Percentiles rank a stretch among this genome's conserved stretches.
phyloP scores from a whole-genome alignment of 2,888 invertebrate genomes.

The Leucophora obtusa region DNA sequence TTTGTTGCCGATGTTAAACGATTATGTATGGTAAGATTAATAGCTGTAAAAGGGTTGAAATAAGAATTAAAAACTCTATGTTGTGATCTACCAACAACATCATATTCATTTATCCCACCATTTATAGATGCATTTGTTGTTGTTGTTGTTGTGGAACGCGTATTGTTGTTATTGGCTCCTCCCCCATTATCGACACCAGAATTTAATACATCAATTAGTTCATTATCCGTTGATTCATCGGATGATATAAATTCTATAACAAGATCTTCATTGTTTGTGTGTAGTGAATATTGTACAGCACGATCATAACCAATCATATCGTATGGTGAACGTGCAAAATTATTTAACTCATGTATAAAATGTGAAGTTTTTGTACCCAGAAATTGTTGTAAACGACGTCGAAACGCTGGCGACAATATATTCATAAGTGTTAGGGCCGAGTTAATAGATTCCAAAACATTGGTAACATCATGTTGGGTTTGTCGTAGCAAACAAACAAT shows the following conservation, averaged over 20 bases:
- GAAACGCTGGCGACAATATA: slow-evolving; percentile 82
- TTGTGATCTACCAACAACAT: slow-evolving; percentile 50
- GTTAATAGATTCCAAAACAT: slow-evolving; percentile 85
- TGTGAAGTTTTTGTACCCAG: slow-evolving; percentile 87
- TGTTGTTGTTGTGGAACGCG: slow-evolving; percentile 34
- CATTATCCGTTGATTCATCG: slow-evolving; percentile 71
- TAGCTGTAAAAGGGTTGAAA: slow-evolving; percentile 70
- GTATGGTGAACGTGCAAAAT: slow-evolving; percentile 91
- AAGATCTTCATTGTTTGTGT: slow-evolving; percentile 73
- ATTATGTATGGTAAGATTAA: slow-evolving; percentile 76
- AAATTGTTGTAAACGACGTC: slow-evolving; percentile 84
- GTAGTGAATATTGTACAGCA: slow-evolving; percentile 83
- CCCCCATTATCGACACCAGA: slow-evolving; percentile 30
- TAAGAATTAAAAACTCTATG: slow-evolving; percentile 58
- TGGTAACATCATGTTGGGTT: slow-evolving; percentile 81
- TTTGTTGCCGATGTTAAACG: slow-evolving; percentile 63
- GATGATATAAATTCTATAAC: slow-evolving; percentile 73
- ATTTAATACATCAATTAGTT: slow-evolving; percentile 53
- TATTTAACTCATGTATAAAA: slow-evolving; percentile 92
- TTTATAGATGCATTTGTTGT: slow-evolving; percentile 53
- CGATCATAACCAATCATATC: slow-evolving; percentile 91
- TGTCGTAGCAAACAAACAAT: slow-evolving; percentile 84
- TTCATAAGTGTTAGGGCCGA: slow-evolving; percentile 84
- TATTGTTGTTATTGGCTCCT: slow-evolving; percentile 7
- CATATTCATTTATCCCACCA: slow-evolving; percentile 62